Evolutionary conservation across 2,113 vertebrate species (phyloP).

Genomic region (Austrofundulus limnaeus): DNA sequence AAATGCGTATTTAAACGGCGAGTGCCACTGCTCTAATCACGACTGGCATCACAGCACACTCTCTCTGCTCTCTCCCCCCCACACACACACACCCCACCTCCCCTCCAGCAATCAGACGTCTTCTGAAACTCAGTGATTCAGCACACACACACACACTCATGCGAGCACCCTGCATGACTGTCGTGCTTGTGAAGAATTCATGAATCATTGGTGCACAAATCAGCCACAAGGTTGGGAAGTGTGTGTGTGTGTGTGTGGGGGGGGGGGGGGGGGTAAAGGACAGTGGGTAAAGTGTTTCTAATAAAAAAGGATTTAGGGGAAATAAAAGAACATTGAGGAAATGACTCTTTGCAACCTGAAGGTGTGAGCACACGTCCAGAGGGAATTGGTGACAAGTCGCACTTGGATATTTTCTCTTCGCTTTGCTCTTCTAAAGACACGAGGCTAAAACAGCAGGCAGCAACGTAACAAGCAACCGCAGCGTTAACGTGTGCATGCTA

Average conservation of each 20-base stretch:
- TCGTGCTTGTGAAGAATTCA: conserved; percentile 64
- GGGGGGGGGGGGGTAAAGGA: conserved; percentile 44
- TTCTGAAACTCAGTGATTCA: conserved; percentile 42
- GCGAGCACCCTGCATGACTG: conserved; percentile 46
- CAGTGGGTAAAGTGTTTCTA: conserved; percentile 52
- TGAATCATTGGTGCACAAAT: conserved; percentile 74
- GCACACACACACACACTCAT: conserved; percentile 6
- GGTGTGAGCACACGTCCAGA: conserved; percentile 33
- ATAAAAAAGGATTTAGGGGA: conserved; percentile 54
- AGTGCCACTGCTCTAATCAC: conserved; percentile 70
- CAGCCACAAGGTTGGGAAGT: conserved; percentile 64
- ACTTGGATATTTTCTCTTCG: conserved; percentile 22
- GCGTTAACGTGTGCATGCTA: conserved; percentile 9
- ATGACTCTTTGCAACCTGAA: conserved; percentile 43
- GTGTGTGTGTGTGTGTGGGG: conserved; percentile 37
- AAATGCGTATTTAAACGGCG: conserved; percentile 68
- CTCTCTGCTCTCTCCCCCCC: conserved; percentile 22
- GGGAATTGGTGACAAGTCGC: conserved; percentile 42
- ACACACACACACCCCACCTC: conserved; percentile 10
- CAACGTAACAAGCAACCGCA: conserved; percentile 15
- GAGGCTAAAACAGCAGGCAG: conserved; percentile 35
- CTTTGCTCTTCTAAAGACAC: conserved; percentile 38
- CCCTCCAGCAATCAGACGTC: conserved; percentile 46
- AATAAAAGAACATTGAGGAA: conserved; percentile 42
- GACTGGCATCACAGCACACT: conserved; percentile 61